Percentiles rank a stretch among this genome's conserved stretches.
These are phyloP conservation scores for Pristis pectinata DNA, from an alignment of 2,797 vertebrate species.

Conservation along the genomic window DNA sequence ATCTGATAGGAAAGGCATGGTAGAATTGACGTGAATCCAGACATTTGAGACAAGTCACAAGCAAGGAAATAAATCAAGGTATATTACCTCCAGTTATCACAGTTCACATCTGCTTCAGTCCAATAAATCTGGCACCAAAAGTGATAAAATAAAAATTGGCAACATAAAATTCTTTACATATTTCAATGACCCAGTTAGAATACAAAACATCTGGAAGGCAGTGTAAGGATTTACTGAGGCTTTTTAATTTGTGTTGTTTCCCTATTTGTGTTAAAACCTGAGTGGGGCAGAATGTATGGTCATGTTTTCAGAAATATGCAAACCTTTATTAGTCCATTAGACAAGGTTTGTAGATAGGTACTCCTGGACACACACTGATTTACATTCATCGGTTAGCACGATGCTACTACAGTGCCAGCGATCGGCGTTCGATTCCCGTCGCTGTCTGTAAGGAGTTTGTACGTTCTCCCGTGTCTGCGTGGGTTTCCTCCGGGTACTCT, in stretches of 20 bases:
- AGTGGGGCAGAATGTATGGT: not conserved
- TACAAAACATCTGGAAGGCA: not conserved
- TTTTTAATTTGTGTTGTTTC: not conserved
- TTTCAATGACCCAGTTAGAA: not conserved
- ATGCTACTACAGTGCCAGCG: not conserved
- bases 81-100: not conserved
- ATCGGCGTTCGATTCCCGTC: no score
- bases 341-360: not conserved
- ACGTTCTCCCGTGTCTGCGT: no score
- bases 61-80: not conserved
- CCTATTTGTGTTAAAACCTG: not conserved
- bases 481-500: no score
- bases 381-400: no score
- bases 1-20: not conserved
- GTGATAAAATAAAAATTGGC: not conserved
- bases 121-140: not conserved
- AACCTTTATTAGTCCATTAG: not conserved
- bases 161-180: not conserved
- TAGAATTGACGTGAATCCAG: not conserved
- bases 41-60: not conserved
- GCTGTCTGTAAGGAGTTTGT: no score
- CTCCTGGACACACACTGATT: not conserved
- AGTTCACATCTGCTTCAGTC: not conserved
- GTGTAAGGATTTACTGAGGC: not conserved
- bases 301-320: not conserved